A percentile compares a stretch with the other conserved stretches of the same genome.
phyloP scores from a whole-genome alignment of 2,888 invertebrate genomes.

The Limnephilus rhombicus region DNA sequence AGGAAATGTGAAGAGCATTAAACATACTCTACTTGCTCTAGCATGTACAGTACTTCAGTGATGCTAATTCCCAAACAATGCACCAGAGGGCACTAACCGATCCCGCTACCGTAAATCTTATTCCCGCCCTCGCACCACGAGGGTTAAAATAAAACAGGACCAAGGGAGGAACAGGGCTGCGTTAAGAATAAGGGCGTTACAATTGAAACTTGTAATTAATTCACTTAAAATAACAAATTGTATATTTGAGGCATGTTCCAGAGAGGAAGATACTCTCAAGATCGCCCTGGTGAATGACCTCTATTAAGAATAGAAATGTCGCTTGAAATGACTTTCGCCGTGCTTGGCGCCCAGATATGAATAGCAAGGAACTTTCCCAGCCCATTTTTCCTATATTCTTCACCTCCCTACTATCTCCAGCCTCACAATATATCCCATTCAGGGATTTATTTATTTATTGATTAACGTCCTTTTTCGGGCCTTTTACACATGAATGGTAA shows the following conservation, averaged over 20 bases:
- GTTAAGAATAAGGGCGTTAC: background rate
- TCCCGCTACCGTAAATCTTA: conserved; percentile 54
- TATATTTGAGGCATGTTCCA: background rate
- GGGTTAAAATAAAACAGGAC: conserved; percentile 39
- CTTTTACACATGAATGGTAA: too few species aligned
- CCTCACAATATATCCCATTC: too few species aligned
- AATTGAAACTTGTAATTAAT: background rate
- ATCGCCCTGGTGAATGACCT: too few species aligned
- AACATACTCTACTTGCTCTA: conserved; percentile 17
- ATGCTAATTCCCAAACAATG: conserved; percentile 64
- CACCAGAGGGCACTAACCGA: conserved; percentile 63
- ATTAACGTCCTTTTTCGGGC: too few species aligned
- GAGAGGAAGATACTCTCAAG: too few species aligned
- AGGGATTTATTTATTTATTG: too few species aligned
- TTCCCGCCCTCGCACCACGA: conserved; percentile 26
- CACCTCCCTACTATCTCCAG: too few species aligned
- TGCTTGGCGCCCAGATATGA: too few species aligned
- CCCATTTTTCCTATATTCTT: too few species aligned
- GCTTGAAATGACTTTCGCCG: too few species aligned
- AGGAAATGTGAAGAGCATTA: conserved; percentile 50
- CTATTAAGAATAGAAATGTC: too few species aligned
- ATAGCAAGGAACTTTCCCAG: too few species aligned
- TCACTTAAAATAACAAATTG: background rate
- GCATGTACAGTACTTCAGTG: conserved; percentile 39
- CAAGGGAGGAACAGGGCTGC: background rate